phyloP scores from a whole-genome alignment of 2,797 vertebrate genomes.

The Champsocephalus gunnari region DNA sequence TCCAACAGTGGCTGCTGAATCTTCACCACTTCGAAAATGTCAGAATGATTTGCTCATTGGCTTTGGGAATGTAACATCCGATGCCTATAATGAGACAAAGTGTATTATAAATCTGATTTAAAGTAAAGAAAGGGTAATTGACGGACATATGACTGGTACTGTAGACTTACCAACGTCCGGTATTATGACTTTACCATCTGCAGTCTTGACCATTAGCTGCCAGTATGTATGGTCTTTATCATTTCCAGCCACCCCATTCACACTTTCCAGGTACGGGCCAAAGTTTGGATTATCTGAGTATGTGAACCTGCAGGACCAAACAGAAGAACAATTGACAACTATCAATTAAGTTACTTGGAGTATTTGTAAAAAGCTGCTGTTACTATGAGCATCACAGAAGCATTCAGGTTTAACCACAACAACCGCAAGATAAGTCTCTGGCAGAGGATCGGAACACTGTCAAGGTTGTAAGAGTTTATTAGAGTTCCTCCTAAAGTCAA shows the following conservation, averaged over 20 bases:
- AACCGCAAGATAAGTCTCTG: too few relatives aligned
- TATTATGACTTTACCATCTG: constrained; percentile 14
- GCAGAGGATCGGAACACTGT: too few relatives aligned
- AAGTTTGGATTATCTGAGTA: too few relatives aligned
- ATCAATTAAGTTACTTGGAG: not conserved
- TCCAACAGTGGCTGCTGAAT: not conserved
- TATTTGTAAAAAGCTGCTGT: not conserved
- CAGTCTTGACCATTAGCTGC: constrained; percentile 59
- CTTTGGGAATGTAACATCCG: constrained; percentile 73
- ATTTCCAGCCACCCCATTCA: constrained; percentile 67
- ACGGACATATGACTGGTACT: not conserved
- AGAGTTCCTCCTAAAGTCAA: not conserved
- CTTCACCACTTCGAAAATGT: constrained; percentile 62
- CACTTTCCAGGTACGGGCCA: too few relatives aligned
- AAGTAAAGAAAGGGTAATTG: not conserved
- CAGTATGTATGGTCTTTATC: constrained; percentile 63
- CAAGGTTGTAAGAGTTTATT: too few relatives aligned
- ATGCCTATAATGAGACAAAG: constrained; percentile 60
- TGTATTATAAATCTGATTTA: not conserved
- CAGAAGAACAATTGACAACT: not conserved
- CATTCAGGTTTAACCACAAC: too few relatives aligned
- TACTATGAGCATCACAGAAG: not conserved
- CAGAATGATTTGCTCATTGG: constrained; percentile 65
- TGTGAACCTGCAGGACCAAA: constrained; percentile 54
- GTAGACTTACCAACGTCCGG: constrained; percentile 71